These are phyloP conservation scores for Drosophila anomelani DNA, from an alignment of 2,888 invertebrate genomes.

Conservation along the genomic window DNA sequence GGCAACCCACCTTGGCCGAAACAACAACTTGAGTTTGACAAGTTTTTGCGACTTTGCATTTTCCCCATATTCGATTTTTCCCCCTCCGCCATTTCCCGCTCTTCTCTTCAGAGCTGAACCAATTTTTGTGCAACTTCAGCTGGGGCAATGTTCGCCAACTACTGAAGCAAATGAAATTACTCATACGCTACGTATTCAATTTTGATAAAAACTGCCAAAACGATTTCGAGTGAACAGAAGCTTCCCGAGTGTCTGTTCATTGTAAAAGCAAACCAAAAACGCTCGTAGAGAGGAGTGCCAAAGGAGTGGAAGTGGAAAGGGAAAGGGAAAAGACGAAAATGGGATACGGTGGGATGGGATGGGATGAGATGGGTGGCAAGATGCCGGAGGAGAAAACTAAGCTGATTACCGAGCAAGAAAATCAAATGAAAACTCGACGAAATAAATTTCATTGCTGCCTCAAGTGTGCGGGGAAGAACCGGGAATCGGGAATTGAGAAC, in stretches of 20 bases:
- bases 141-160: conserved; percentile 52
- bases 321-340: background rate
- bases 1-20: conserved; percentile 18
- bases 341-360: background rate
- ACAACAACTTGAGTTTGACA: conserved; percentile 60
- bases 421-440: conserved; percentile 66
- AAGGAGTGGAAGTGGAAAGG: background rate
- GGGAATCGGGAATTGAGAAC: background rate
- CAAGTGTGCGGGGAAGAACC: conserved; percentile 38
- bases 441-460: conserved; percentile 60
- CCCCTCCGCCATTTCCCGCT: background rate
- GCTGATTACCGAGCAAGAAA: conserved; percentile 68
- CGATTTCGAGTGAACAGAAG: conserved; percentile 36
- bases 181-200: conserved; percentile 73
- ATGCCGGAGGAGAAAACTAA: conserved; percentile 51
- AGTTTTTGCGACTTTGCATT: conserved; percentile 73
- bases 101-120: background rate
- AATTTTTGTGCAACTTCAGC: conserved; percentile 43
- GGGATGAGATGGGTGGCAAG: conserved; percentile 9
- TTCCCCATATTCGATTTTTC: conserved; percentile 39
- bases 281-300: background rate
- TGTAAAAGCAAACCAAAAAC: conserved; percentile 26
- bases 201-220: conserved; percentile 60
- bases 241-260: conserved; percentile 37
- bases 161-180: conserved; percentile 70